phyloP scores from a whole-genome alignment of 2,797 vertebrate species.

The Oophaga sylvatica region DNA sequence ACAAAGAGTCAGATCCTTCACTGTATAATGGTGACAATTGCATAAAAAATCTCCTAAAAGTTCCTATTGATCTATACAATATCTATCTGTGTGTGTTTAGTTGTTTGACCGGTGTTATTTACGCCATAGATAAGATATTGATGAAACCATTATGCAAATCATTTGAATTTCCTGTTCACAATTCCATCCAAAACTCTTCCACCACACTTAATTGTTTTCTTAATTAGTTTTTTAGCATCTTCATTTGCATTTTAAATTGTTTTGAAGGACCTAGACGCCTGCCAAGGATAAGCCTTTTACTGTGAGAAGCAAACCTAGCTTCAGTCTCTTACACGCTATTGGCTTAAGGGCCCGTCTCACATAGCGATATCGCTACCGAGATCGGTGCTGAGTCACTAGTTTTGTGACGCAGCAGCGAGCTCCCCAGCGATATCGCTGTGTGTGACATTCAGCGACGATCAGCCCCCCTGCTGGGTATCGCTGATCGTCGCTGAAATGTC shows the following conservation, averaged over 20 bases:
- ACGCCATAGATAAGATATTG: not conserved
- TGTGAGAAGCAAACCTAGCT: not conserved
- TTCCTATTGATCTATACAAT: not conserved
- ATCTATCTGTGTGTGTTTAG: not conserved
- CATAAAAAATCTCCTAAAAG: too few relatives aligned
- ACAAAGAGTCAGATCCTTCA: not conserved
- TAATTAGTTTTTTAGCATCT: constrained; percentile 16
- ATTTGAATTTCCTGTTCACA: not conserved
- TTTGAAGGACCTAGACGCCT: constrained; percentile 20
- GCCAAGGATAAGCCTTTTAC: constrained; percentile 35
- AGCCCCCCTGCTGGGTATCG: too few relatives aligned
- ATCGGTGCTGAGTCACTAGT: too few relatives aligned
- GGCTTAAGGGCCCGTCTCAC: too few relatives aligned
- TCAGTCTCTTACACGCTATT: not conserved
- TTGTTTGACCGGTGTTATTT: not conserved
- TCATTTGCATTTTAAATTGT: constrained; percentile 30
- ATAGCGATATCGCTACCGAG: too few relatives aligned
- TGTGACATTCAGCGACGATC: too few relatives aligned
- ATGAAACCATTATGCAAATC: not conserved
- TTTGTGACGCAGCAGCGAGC: too few relatives aligned
- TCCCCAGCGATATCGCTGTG: too few relatives aligned
- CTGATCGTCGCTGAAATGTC: too few relatives aligned
- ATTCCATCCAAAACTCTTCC: not conserved
- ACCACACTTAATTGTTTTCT: constrained; percentile 18
- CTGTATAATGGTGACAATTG: not conserved